A percentile compares a stretch with the other conserved stretches of the same genome.
These are phyloP conservation scores for Heliconius cydno DNA, from an alignment of 2,888 invertebrate genomes.

Conservation along the genomic window DNA sequence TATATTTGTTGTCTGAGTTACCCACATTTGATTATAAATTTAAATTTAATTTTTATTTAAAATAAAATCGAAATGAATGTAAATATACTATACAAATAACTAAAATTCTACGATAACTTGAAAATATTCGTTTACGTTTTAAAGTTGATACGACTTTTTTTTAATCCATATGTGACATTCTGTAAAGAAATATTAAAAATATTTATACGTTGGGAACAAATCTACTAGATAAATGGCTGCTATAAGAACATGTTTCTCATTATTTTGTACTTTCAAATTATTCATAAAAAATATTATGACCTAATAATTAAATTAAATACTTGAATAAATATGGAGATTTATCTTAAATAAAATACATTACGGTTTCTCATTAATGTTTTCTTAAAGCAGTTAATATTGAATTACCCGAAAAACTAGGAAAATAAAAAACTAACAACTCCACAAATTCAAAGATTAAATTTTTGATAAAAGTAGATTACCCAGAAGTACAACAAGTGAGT, in stretches of 20 bases:
- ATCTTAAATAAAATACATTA: neutral
- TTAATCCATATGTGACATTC: too few relatives aligned
- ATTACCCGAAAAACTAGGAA: neutral
- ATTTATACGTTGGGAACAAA: too few relatives aligned
- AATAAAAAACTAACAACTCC: neutral
- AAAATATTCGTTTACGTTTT: too few relatives aligned
- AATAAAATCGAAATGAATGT: neutral
- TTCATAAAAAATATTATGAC: too few relatives aligned
- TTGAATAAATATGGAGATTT: too few relatives aligned
- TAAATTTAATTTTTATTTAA: neutral
- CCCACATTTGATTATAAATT: neutral
- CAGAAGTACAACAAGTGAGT: neutral
- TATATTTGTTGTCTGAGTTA: neutral
- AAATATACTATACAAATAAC: too few relatives aligned
- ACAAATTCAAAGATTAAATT: slow-evolving; percentile 10
- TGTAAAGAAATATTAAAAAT: too few relatives aligned
- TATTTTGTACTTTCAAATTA: too few relatives aligned
- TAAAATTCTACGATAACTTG: neutral
- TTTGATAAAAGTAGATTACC: neutral
- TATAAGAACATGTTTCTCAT: too few relatives aligned
- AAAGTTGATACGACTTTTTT: too few relatives aligned
- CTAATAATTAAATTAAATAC: too few relatives aligned
- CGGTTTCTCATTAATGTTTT: neutral
- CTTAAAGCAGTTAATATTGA: neutral
- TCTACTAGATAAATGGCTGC: too few relatives aligned